Percentiles rank a stretch among this genome's conserved stretches.
These are phyloP conservation scores for Chorisops tibialis DNA, from an alignment of 2,888 invertebrate species.

Conservation along the genomic window DNA sequence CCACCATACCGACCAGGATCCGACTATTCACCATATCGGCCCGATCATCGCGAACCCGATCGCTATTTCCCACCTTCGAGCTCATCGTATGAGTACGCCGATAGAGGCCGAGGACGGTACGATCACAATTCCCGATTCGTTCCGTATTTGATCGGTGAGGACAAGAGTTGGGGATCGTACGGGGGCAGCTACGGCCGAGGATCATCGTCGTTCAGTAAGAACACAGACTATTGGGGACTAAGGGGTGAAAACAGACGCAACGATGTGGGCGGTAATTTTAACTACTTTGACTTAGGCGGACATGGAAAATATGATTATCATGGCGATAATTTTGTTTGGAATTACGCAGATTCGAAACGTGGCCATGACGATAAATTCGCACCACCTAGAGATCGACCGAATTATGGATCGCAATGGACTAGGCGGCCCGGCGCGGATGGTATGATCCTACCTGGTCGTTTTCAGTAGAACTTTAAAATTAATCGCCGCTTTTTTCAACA, in stretches of 20 bases:
- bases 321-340: conserved; percentile 52
- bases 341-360: conserved; percentile 53
- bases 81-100: conserved; percentile 43
- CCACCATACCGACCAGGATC: conserved; percentile 44
- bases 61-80: conserved; percentile 35
- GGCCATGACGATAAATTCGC: conserved; percentile 37
- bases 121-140: conserved; percentile 51
- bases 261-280: conserved; percentile 46
- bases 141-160: conserved; percentile 56
- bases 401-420: conserved; percentile 50
- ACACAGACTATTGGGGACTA: conserved; percentile 56
- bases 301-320: conserved; percentile 45
- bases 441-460: conserved; percentile 33
- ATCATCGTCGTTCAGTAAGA: conserved; percentile 46
- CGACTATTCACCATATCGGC: conserved; percentile 43
- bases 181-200: conserved; percentile 58
- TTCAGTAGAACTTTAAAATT: conserved; percentile 1
- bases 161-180: conserved; percentile 60
- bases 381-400: conserved; percentile 41
- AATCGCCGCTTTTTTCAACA: conserved; percentile 41
- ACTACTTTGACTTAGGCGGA: conserved; percentile 50
- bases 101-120: conserved; percentile 40
- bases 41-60: conserved; percentile 34
- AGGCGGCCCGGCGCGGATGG: conserved; percentile 52
- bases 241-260: conserved; percentile 47